These are phyloP conservation scores for Cettia cetti DNA, from an alignment of 2,113 vertebrate species.

Conservation along the genomic window DNA sequence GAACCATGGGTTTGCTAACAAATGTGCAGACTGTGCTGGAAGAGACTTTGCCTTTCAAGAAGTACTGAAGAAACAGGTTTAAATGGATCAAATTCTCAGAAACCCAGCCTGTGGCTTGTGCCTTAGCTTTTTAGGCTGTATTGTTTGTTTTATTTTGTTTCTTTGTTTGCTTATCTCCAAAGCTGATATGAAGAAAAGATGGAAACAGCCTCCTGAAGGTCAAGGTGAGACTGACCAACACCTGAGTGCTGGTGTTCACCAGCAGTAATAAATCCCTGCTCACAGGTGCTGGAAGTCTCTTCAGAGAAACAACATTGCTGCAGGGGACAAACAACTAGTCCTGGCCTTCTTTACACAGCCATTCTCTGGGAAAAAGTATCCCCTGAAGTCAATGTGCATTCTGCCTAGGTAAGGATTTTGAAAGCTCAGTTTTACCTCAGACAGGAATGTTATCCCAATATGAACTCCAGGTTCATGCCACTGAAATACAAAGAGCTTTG, in stretches of 20 bases:
- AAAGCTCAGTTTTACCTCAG: neutral
- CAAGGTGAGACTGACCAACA: neutral
- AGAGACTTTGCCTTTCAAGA: neutral
- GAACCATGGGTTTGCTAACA: neutral
- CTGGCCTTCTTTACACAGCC: neutral
- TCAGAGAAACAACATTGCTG: neutral
- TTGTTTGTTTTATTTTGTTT: neutral
- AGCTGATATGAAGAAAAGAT: neutral
- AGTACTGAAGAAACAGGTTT: neutral
- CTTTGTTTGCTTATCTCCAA: neutral
- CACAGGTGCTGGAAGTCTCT: neutral
- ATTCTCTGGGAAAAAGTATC: neutral
- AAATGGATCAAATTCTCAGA: neutral
- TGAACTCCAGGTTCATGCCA: neutral
- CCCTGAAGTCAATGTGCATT: neutral
- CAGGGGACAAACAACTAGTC: neutral
- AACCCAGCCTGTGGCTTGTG: neutral
- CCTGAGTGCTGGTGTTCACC: neutral
- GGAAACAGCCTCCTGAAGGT: neutral
- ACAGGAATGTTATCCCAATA: neutral
- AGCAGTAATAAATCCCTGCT: neutral
- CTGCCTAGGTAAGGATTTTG: conserved; percentile 4
- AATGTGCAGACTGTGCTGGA: neutral
- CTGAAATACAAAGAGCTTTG: neutral
- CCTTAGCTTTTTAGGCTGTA: neutral